These are phyloP conservation scores for Campylorhamphus procurvoides DNA, from an alignment of 2,113 vertebrate species.

Conservation along the genomic window DNA sequence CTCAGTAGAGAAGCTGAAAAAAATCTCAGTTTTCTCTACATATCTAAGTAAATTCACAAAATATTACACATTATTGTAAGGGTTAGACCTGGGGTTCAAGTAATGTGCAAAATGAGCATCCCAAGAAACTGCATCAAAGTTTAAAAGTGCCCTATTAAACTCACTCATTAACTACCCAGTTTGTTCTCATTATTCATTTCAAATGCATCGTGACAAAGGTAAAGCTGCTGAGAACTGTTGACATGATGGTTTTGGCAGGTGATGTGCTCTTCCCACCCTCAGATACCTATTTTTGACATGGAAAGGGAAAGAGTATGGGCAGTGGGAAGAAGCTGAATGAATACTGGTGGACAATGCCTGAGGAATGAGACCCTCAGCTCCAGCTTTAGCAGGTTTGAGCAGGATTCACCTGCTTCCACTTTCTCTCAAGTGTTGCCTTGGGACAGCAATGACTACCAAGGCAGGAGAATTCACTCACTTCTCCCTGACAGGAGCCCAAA, in stretches of 20 bases:
- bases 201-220: not conserved
- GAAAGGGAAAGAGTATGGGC: not conserved
- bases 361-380: not conserved
- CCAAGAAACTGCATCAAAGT: not conserved
- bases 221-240: not conserved
- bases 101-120: not conserved
- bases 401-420: not conserved
- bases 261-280: accelerated
- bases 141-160: not conserved
- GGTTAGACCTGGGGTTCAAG: not conserved
- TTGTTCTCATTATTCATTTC: not conserved
- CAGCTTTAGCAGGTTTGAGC: not conserved
- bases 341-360: not conserved
- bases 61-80: not conserved
- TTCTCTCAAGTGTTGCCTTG: not conserved
- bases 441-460: not conserved
- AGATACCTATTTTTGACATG: not conserved
- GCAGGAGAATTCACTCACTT: not conserved
- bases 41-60: not conserved
- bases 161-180: not conserved
- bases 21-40: not conserved
- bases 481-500: not conserved
- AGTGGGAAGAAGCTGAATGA: not conserved
- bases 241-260: not conserved
- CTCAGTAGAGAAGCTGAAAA: not conserved